Evolutionary conservation across 2,113 vertebrate species (phyloP), one percentile per base, ranked within the genome.

Genomic region (Oplegnathus fasciatus): DNA sequence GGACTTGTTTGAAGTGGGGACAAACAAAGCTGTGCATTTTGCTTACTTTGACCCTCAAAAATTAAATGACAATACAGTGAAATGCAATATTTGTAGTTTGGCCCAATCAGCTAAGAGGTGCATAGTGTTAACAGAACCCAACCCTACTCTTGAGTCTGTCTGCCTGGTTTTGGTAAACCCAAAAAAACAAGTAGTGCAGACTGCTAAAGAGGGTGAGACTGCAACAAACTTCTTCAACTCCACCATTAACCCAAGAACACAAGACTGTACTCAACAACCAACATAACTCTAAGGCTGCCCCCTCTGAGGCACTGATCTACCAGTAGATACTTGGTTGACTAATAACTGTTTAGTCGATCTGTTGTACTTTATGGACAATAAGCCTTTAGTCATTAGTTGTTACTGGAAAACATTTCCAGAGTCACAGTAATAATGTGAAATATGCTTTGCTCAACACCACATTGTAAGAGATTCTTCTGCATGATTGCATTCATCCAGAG

Each of bases 21-120:
- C 14, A 24, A 42, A 82, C 42, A 75, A 50, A 75, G 30, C 28
- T 15, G 55, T 22, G 65, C 5, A 14, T 64, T 61, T 69, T n/a
- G 26, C 4, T 32, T 78, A 6, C 2, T 30, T 30, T 66, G 32
- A 30, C n/a, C 18, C 34, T n/a, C 26, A 78, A 9, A 37, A 65
- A 3, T 54, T 0, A 52, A 76, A 37, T 42, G 17, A 67, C 18
- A 46, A 58, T n/a, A 32, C 8, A 34, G 40, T 26, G 1, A 26
- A 62, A 62, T n/a, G 18, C 28, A 52, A 37, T 30, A 17, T 22
- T 58, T 74, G 48, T 18, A 3, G 34, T 72, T 44, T 46, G 37
- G 48, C n/a, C 57, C 2, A 30, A 42, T 58, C 28, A 48, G 28
- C 28, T 20, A 17, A 66, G 20, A 13, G 22, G 9, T 26, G 30